These are phyloP conservation scores for Trididemnum nubilum DNA, from an alignment of 23 tunicate species.

Conservation along the genomic window DNA sequence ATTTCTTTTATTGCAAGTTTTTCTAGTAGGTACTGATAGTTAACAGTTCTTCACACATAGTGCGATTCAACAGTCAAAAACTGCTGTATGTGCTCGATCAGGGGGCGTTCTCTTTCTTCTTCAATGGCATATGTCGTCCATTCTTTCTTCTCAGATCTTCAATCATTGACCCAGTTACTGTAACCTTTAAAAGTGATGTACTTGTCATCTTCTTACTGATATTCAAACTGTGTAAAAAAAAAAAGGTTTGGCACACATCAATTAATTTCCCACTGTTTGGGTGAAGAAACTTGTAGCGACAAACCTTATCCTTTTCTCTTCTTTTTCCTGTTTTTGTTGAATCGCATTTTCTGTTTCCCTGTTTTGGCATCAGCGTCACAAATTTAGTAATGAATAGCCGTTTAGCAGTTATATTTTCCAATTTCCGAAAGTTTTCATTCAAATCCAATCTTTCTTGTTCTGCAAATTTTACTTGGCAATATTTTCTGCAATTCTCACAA, in stretches of 20 bases:
- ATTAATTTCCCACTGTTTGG: neutral
- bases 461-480: too few relatives aligned
- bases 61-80: slow-evolving; percentile 31
- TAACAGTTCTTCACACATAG: slow-evolving; percentile 14
- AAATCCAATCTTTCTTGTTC: too few relatives aligned
- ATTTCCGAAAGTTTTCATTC: too few relatives aligned
- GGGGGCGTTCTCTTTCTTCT: slow-evolving; percentile 2
- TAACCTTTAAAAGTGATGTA: slow-evolving; percentile 8
- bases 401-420: too few relatives aligned
- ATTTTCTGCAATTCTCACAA: too few relatives aligned
- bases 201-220: slow-evolving; percentile 17
- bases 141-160: slow-evolving; percentile 11
- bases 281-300: too few relatives aligned
- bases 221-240: slow-evolving; percentile 1
- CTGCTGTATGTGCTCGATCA: slow-evolving; percentile 24
- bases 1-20: slow-evolving; percentile 19
- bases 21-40: slow-evolving; percentile 22
- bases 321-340: too few relatives aligned
- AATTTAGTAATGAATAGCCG: too few relatives aligned
- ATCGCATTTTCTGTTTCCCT: too few relatives aligned
- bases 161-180: slow-evolving; percentile 12
- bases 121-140: slow-evolving; percentile 1
- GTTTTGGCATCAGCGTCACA: too few relatives aligned
- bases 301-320: too few relatives aligned
- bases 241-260: slow-evolving; percentile 3